Evolutionary conservation across 92 coral and sea anemone genomes (phyloP), one percentile per base, ranked within the genome.

Genomic region (Anthopleura xanthogrammica): DNA sequence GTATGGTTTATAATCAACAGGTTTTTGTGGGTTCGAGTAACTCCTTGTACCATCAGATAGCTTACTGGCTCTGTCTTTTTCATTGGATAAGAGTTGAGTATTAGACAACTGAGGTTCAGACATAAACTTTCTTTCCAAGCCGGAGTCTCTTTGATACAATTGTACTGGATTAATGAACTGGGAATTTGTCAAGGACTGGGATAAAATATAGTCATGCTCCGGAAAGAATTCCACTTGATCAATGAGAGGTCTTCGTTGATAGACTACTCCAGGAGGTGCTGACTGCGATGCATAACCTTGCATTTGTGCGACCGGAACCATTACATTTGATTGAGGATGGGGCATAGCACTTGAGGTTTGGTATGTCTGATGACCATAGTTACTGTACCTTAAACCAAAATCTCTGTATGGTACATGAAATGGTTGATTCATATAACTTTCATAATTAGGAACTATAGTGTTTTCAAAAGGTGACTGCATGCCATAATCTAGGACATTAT

Each of bases 1-100:
- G 77, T 94, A 94, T 22, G 98, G 98, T 62, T 94, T 89, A 82
- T 85, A 94, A 57, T 86, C 85, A 41, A 81, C 79, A 50, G 90
- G 82, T 52, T 86, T 84, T 24, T 81, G 78, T 60, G 81, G 13
- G 58, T 62, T 74, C 50, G 85, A 87, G 40, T 85, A 41, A 75
- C 73, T 60, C 43, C 77, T 77, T 16, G 29, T 62, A 62, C 82
- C 85, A 68, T 58, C 52, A 23, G 83, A 68, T 16, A 64, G 79
- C 58, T 64, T 73, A 84, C 78, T 78, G 57, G 83, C 76, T 16
- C 68, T 84, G 13, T 46, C 83, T 56, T 78, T 75, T 73, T 23
- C 75, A 54, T 41, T n/a, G 17, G 58, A 42, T 54, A 85, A 85
- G 12, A 78, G 74, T 9, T 72, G 48, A 60, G 89, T 56, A 62